Evolutionary conservation across 2,113 vertebrate genomes (phyloP).

Genomic region (Cheilinus undulatus): DNA sequence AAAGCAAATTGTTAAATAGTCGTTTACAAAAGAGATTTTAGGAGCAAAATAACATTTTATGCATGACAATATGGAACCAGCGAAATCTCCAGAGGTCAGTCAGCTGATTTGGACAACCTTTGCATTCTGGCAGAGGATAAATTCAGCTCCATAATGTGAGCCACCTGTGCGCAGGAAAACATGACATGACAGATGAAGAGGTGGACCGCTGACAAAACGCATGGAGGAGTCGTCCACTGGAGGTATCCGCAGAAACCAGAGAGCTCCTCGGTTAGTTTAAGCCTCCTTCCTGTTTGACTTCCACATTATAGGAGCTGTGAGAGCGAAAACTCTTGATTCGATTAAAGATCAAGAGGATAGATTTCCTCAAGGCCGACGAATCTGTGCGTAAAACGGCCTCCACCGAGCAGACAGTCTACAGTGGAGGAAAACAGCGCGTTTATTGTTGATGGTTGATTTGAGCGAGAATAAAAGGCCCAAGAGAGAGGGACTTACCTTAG

Average conservation of each 20-base stretch:
- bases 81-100: constrained; percentile 45
- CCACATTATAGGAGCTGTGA: constrained; percentile 51
- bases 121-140: constrained; percentile 49
- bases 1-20: no score
- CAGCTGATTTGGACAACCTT: constrained; percentile 71
- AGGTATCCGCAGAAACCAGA: constrained; percentile 56
- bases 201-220: constrained; percentile 67
- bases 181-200: constrained; percentile 74
- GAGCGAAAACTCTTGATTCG: constrained; percentile 43
- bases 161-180: constrained; percentile 73
- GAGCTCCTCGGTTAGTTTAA: constrained; percentile 65
- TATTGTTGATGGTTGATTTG: constrained; percentile 7
- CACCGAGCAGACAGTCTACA: neutral
- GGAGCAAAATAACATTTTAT: neutral
- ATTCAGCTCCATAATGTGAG: constrained; percentile 68
- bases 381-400: constrained; percentile 32
- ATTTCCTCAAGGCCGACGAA: constrained; percentile 3
- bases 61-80: constrained; percentile 16
- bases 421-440: neutral
- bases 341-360: constrained; percentile 55
- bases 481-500: neutral
- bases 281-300: constrained; percentile 73
- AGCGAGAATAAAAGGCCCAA: neutral
- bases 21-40: no score
- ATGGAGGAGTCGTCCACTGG: constrained; percentile 52